Percentiles rank a stretch among this genome's conserved stretches.
Conservation (phyloP, 2,797 vertebrate genomes). For the Gouania willdenowi region DNA sequence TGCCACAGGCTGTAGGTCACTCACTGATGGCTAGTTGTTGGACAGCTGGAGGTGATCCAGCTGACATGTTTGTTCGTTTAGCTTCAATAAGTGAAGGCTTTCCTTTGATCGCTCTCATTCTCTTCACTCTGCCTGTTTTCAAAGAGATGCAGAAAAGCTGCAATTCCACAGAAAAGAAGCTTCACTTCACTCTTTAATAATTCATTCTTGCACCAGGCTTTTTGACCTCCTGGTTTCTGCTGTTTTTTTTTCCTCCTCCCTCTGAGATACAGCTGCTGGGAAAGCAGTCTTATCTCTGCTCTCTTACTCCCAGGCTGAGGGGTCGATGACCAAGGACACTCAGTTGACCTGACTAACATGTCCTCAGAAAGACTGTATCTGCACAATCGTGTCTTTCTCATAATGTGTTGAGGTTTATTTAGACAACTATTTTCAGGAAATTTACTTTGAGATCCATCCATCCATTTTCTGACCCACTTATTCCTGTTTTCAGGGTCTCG, state of each 20-base stretch:
- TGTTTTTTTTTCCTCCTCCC: background rate
- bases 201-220: too few relatives aligned
- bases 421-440: too few relatives aligned
- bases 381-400: too few relatives aligned
- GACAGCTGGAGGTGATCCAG: constrained; percentile 21
- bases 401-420: too few relatives aligned
- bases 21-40: constrained; percentile 34
- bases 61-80: constrained; percentile 15
- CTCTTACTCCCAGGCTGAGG: background rate
- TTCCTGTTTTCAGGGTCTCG: too few relatives aligned
- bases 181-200: too few relatives aligned
- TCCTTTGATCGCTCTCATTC: constrained; percentile 9
- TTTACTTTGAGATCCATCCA: too few relatives aligned
- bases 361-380: background rate
- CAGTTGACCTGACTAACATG: background rate
- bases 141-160: too few relatives aligned
- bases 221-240: background rate
- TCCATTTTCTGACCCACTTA: too few relatives aligned
- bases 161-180: too few relatives aligned
- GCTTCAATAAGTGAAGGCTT: background rate
- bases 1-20: constrained; percentile 63
- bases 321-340: constrained; percentile 20
- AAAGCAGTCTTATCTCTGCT: constrained; percentile 14
- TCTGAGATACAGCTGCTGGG: constrained; percentile 28
- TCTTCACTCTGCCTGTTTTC: background rate